Evolutionary conservation across 2,888 invertebrate species (phyloP), one percentile per base, ranked within the genome.

Genomic region (Oeneis ivallda): DNA sequence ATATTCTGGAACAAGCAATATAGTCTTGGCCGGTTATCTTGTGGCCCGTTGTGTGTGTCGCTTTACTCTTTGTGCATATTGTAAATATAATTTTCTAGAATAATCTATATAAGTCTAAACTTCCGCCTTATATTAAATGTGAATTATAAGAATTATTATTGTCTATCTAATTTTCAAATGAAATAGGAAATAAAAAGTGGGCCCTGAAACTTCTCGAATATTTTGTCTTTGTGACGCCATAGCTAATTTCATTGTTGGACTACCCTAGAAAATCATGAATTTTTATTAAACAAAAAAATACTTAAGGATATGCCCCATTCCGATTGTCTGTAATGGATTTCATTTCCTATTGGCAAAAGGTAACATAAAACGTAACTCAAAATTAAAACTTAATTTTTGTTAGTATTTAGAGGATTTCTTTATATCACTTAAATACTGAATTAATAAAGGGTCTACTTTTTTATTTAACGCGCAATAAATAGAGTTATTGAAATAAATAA

Each of bases 81-180:
- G 91, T 92, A 91, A 86, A 92, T 91, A 91, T 26, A 4, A 26
- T 76, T 71, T 77, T 73, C 72, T 84, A 83, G 76, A 72, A 74
- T 82, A 83, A 80, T 80, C 76, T 74, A 37, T 79, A 81, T 79
- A 81, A 83, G 81, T 79, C 72, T 75, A 75, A 75, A 75, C 80
- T 86, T 90, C 91, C 91, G 91, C 91, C 91, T 92, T 90, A 86
- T 81, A 77, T 80, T 81, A 79, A 82, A 83, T 84, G 81, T 88
- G 82, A 80, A 75, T 76, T 83, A 77, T 78, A 74, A 77, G 78
- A 77, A 61, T 43, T 43, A 45, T 45, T 54, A 54, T 65, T 47
- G 45, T 41, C 52, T 41, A 47, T 15, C 41, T 54, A 49, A 57
- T 64, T 69, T 65, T 64, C 75, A 75, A 77, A 76, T 73, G n/a